phyloP scores from a whole-genome alignment of 2,113 vertebrate species.

The Taxidea taxus region DNA sequence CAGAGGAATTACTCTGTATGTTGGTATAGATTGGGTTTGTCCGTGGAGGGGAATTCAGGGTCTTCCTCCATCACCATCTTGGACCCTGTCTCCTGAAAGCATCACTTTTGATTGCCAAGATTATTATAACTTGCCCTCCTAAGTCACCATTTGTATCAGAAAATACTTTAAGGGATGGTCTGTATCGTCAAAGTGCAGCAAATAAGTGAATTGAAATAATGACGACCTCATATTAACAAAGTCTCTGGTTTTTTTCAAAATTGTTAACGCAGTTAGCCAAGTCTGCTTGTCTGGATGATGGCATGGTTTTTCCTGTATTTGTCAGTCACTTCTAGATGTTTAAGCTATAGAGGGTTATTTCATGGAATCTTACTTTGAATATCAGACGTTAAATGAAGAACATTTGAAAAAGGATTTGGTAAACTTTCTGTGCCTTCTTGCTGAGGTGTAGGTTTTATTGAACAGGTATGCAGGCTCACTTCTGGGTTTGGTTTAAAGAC shows the following conservation, averaged over 20 bases:
- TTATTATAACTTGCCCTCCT: neutral
- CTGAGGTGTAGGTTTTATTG: neutral
- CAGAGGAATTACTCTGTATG: neutral
- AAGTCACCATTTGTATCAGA: neutral
- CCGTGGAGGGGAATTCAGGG: neutral
- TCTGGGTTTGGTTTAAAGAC: neutral
- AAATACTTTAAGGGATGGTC: neutral
- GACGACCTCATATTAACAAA: neutral
- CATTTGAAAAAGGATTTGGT: neutral
- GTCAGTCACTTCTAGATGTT: neutral
- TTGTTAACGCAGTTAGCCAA: neutral
- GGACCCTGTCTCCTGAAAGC: neutral
- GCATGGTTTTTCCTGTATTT: neutral
- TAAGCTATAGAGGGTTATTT: neutral
- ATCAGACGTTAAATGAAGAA: conserved; percentile 20
- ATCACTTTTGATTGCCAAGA: neutral
- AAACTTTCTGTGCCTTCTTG: neutral
- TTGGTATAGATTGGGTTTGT: neutral
- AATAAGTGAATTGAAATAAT: neutral
- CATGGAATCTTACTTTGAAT: neutral
- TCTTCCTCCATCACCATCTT: neutral
- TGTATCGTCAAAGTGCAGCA: neutral
- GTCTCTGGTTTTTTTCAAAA: neutral
- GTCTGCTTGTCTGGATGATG: neutral
- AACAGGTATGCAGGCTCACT: neutral